A percentile compares a stretch with the other conserved stretches of the same genome.
Evolutionary conservation across 2,888 invertebrate genomes (phyloP).

Genomic region (Acutogordius australiensis): DNA sequence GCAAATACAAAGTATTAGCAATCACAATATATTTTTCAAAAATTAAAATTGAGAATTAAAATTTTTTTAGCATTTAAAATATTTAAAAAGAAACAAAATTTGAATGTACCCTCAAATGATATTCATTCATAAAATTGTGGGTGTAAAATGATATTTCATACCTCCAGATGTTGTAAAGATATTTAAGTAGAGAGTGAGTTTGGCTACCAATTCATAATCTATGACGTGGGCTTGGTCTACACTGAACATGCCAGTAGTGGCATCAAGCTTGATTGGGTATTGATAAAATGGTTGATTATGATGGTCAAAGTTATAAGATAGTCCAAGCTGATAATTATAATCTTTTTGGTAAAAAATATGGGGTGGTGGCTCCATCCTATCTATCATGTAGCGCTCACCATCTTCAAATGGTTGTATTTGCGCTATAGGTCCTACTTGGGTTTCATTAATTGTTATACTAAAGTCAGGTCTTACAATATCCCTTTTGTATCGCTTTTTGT

Average conservation of each 20-base stretch:
- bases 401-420: neutral
- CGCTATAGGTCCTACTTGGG: neutral
- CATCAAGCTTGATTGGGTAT: neutral
- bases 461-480: conserved; percentile 2
- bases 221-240: neutral
- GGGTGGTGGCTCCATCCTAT: no score
- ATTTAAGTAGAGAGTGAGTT: neutral
- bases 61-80: no score
- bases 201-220: neutral
- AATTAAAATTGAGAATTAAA: neutral
- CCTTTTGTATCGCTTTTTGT: no score
- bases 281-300: neutral
- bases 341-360: no score
- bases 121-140: no score
- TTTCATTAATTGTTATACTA: neutral
- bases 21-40: no score
- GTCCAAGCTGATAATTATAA: no score
- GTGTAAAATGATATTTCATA: no score
- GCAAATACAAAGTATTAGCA: no score
- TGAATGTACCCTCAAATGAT: no score
- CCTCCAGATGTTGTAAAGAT: neutral
- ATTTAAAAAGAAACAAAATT: neutral
- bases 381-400: neutral
- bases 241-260: neutral
- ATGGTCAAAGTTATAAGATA: neutral